Evolutionary conservation across 2,888 invertebrate genomes (phyloP).

Genomic region (Alentia gelatinosa): DNA sequence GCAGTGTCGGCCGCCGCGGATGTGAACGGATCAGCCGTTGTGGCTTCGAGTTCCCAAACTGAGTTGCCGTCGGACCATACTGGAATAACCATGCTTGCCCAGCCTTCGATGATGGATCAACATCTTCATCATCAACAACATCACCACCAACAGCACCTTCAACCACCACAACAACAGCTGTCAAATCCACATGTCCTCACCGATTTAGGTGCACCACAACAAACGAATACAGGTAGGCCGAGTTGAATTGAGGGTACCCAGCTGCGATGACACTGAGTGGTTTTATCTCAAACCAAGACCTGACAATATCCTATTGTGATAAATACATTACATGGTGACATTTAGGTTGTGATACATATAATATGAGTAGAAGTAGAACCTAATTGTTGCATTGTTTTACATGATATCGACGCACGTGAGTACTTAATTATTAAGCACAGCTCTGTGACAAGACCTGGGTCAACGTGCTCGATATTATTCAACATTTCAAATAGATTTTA

Average conservation of each 20-base stretch:
- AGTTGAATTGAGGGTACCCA: not conserved
- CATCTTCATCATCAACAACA: not conserved
- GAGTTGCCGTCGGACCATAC: not conserved
- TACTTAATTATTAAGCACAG: no score
- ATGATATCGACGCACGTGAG: no score
- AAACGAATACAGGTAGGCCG: not conserved
- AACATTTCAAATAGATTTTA: no score
- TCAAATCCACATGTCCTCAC: not conserved
- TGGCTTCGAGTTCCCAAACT: slow-evolving; percentile 48
- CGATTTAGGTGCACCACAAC: not conserved
- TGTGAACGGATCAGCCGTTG: slow-evolving; percentile 20
- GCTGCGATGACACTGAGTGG: no score
- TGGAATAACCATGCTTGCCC: slow-evolving; percentile 16
- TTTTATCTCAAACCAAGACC: no score
- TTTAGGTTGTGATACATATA: not conserved
- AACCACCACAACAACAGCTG: slow-evolving; percentile 9
- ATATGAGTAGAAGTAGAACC: no score
- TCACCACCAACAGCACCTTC: not conserved
- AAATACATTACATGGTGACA: not conserved
- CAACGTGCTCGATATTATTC: no score
- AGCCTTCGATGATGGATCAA: not conserved
- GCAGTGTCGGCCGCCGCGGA: not conserved
- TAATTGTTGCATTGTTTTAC: no score
- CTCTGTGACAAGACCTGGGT: no score
- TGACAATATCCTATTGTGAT: not conserved